Base-by-base conservation (phyloP, 2,113 vertebrate species). In the Pampusana beccarii region DNA sequence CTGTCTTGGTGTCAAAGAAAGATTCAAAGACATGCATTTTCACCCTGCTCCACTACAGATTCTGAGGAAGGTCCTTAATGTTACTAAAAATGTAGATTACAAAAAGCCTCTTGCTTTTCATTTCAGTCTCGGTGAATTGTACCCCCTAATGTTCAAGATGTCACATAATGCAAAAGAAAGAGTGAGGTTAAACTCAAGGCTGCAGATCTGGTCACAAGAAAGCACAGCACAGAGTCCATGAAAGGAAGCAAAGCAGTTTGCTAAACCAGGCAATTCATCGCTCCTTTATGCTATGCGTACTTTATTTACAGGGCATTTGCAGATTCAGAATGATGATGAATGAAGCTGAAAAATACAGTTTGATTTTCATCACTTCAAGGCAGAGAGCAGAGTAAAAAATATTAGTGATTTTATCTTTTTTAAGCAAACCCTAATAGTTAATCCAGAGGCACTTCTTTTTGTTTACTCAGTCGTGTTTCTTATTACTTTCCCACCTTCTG, bases 251-350 rank as follows among this genome's bases (percentile, higher is more conserved):
- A 28, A 81, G 67, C 36, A 70, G 36, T 81, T 81, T 66, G 54
- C 80, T 95, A 78, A 95, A 73, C 26, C 11, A 81, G 62, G 74
- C 65, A 60, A 81, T 91, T 66, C 6, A 87, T 90, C 79, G 91
- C 85, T n/a, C n/a, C 80, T 92, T 75, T 89, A 87, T 0, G 10
- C 44, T 77, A 57, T 0, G 2, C 20, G 50, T 40, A 56, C 56
- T 75, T 95, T 86, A 81, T 95, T 94, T 87, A 96, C 69, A 80
- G 66, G 28, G 38, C 51, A 80, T 87, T 84, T 94, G 16, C 42
- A 87, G 69, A 71, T 78, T 87, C 42, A 70, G 72, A 80, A 80
- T 25, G 69, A 67, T 54, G 60, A 75, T 33, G 46, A 79, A 73
- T 34, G 31, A 73, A 56, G 50, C 48, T 57, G 44, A 19, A 80